A percentile compares a stretch with the other conserved stretches of the same genome.
These are phyloP conservation scores for Macropis europaea DNA, from an alignment of 2,888 invertebrate species.

Conservation along the genomic window DNA sequence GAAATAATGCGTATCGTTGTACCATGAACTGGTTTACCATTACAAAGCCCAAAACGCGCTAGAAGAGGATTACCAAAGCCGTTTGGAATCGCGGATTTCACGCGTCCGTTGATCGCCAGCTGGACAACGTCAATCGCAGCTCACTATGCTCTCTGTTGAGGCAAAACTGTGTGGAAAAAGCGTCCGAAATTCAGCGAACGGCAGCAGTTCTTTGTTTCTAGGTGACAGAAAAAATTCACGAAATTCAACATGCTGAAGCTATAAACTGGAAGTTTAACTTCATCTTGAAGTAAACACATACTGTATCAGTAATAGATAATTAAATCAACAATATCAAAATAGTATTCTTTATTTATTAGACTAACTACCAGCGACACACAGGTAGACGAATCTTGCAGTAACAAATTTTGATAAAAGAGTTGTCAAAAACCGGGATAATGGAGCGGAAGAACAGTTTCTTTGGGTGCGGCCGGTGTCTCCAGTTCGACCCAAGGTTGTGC, in stretches of 20 bases:
- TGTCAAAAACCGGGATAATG: too few relatives aligned
- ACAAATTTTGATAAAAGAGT: too few relatives aligned
- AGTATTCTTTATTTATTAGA: too few relatives aligned
- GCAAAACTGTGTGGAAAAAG: slow-evolving; percentile 1
- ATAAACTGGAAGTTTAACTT: too few relatives aligned
- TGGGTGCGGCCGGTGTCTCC: slow-evolving; percentile 46
- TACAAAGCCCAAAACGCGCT: slow-evolving; percentile 45
- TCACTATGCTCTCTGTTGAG: slow-evolving; percentile 3
- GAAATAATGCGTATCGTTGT: slow-evolving; percentile 3
- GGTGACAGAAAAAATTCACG: not conserved
- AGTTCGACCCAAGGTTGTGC: slow-evolving; percentile 29
- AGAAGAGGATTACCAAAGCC: slow-evolving; percentile 51
- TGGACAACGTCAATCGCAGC: not conserved
- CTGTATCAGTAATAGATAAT: too few relatives aligned
- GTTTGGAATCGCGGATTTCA: slow-evolving; percentile 35
- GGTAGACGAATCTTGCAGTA: too few relatives aligned
- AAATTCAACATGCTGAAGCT: too few relatives aligned
- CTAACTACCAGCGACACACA: too few relatives aligned
- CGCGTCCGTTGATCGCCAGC: slow-evolving; percentile 17
- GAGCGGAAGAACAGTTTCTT: not conserved
- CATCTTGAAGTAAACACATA: too few relatives aligned
- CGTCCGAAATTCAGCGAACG: not conserved
- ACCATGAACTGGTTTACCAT: slow-evolving; percentile 34
- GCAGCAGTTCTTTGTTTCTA: not conserved
- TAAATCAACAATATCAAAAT: too few relatives aligned